A percentile compares a stretch with the other conserved stretches of the same genome.
Conservation (phyloP, 92 coral and sea anemone species). For the Hydrozoanthus gracilis region DNA sequence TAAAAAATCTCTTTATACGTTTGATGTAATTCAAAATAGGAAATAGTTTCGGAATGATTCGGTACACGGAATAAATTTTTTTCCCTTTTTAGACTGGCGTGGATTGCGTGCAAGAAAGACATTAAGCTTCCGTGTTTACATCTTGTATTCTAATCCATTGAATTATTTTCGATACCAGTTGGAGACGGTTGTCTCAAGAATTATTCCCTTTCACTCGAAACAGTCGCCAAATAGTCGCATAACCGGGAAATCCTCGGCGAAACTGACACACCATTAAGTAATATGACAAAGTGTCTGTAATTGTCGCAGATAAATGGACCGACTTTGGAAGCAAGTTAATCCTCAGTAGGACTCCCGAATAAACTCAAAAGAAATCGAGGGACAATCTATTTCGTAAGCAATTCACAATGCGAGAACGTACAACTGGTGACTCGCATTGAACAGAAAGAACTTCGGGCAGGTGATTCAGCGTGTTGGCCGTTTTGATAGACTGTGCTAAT, state of each 20-base stretch:
- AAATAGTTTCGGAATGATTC: not conserved
- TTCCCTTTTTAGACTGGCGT: not conserved
- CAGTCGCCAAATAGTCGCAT: conserved; percentile 44
- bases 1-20: too few species aligned
- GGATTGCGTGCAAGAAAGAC: conserved; percentile 37
- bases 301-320: conserved; percentile 17
- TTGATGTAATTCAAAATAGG: too few species aligned
- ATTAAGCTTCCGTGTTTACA: conserved; percentile 15
- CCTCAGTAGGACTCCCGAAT: not conserved
- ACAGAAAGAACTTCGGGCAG: not conserved
- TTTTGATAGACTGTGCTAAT: not conserved
- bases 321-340: not conserved
- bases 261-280: conserved; percentile 37
- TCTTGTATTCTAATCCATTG: conserved; percentile 20
- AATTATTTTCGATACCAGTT: conserved; percentile 37
- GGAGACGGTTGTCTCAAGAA: conserved; percentile 34
- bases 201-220: conserved; percentile 18
- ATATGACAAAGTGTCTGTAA: conserved; percentile 43
- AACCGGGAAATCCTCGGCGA: conserved; percentile 44
- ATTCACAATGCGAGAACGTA: not conserved
- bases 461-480: not conserved
- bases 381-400: not conserved
- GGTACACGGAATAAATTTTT: not conserved
- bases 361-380: not conserved
- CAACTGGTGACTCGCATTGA: not conserved